These are phyloP conservation scores for Lithodes maja DNA, from an alignment of 2,888 invertebrate species.

Conservation along the genomic window DNA sequence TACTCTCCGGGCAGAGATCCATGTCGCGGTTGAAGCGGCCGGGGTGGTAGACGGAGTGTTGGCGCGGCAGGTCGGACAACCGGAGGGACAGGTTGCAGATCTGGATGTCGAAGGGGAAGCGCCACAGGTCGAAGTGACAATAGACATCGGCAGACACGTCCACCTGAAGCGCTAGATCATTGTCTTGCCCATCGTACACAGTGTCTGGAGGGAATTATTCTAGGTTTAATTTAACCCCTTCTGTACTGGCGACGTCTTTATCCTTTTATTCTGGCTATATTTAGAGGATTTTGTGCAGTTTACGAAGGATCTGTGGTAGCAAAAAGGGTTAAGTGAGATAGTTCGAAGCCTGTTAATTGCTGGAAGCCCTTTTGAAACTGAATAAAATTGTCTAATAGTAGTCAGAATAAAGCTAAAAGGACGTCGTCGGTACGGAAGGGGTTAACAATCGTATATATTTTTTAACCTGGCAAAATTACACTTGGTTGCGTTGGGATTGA, in stretches of 20 bases:
- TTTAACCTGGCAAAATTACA: no score
- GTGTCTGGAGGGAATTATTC: neutral
- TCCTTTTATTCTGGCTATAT: neutral
- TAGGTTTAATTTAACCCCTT: neutral
- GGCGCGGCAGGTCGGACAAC: slow-evolving; percentile 8
- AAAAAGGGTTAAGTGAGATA: no score
- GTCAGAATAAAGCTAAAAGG: no score
- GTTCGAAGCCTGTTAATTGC: no score
- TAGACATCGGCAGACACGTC: slow-evolving; percentile 15
- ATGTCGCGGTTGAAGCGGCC: neutral
- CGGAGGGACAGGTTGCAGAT: slow-evolving; percentile 8
- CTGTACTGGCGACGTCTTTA: neutral
- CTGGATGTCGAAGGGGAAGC: slow-evolving; percentile 32
- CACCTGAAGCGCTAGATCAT: neutral
- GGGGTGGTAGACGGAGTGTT: neutral
- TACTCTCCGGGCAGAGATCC: neutral
- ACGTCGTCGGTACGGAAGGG: no score
- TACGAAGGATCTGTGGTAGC: no score
- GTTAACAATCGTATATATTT: no score
- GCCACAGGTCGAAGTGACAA: slow-evolving; percentile 15
- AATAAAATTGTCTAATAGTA: no score
- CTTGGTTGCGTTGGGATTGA: no score
- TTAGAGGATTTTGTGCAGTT: neutral
- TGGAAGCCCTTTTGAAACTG: no score
- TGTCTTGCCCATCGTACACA: neutral